Evolutionary conservation across 2,113 vertebrate genomes (phyloP), one percentile per base, ranked within the genome.

Genomic region (Raphicerus campestris): DNA sequence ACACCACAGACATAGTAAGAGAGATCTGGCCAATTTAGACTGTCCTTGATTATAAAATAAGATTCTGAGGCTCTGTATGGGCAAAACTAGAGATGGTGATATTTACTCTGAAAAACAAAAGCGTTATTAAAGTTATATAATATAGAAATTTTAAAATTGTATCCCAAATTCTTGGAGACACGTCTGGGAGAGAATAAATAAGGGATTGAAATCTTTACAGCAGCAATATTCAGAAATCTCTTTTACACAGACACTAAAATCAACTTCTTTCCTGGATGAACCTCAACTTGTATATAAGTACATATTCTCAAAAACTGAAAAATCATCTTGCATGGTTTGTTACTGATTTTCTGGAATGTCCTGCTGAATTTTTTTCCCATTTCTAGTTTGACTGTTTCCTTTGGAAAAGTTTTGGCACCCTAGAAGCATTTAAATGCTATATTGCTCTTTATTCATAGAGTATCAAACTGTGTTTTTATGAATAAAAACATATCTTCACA

Each of bases 1-100:
- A 10, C 13, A 92, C 22, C 26, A 7, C 28, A 87, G n/a, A 66
- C 35, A 83, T 26, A 53, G 17, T 66, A 61, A 95, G 19, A 93
- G 14, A 83, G 9, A 58, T 83, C 6, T 89, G 49, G 17, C 7
- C 70, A 55, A 11, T 75, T 49, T 49, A 93, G 30, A 86, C 6
- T 47, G 4, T 32, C 19, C 28, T 61, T 87, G 87, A 95, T 97
- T 93, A 97, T 49, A 20, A 87, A 66, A 39, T 91, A 87, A 94
- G 39, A 96, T 94, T 98, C 89, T 93, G 84, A 92, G 7, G 53
- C 24, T 35, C 73, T 70, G 15, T 70, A 42, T 70, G 86, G 53
- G 73, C 58, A 95, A 96, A 98, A 58, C 28, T 24, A 80, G 30
- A 96, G 35, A 87, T 13, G 32, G 4, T 24, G 26, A 83, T 93